Base-by-base conservation (phyloP, 92 coral and sea anemone genomes). In the Phenganax stokvisi region DNA sequence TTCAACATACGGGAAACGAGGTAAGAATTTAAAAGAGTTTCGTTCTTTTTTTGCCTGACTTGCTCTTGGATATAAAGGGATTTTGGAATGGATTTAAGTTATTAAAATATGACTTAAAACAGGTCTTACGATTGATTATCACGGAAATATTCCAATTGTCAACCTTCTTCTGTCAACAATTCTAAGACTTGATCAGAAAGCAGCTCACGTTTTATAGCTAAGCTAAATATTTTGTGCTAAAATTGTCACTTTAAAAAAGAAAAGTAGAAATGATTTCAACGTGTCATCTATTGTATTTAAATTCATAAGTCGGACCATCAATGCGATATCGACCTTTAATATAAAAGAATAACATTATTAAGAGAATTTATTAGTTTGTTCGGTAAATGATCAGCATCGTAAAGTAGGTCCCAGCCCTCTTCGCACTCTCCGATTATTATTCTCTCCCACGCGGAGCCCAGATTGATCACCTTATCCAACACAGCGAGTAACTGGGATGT, bases 1-100 rank as follows among this genome's bases (percentile, higher is more conserved):
- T 52, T 79, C 83, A 64, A 59, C 83, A 12, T 79, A 79, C 69
- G 83, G 73, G 37, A 79, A 12, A 79, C 68, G 53, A 79, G 83
- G 83, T 79, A 79, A 65, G 83, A 10, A 3, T 74, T 54, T 12
- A 9, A 17, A 31, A 53, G 25, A 0, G 8, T 76, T 31, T 57
- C 12, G 25, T 29, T 53, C 12, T 57, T 53, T 56, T 20, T 58
- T 16, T 30, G 47, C 47, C 47, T 68, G 70, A 64, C 31, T 3
- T 37, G 47, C 3, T 64, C 37, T 64, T n/a, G 73, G 47, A 64
- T 16, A 17, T 64, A 17, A 20, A 64, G 3, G 30, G 3, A 64
- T 20, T 20, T 55, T 44, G n/a, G 9, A 73, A 29, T 52, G 51
- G 61, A 73, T 73, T 16, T 13, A 73, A 51, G 28, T 68, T 30